These are phyloP conservation scores for Octopus bimaculoides DNA, from an alignment of 1,140 invertebrate species.

Conservation along the genomic window DNA sequence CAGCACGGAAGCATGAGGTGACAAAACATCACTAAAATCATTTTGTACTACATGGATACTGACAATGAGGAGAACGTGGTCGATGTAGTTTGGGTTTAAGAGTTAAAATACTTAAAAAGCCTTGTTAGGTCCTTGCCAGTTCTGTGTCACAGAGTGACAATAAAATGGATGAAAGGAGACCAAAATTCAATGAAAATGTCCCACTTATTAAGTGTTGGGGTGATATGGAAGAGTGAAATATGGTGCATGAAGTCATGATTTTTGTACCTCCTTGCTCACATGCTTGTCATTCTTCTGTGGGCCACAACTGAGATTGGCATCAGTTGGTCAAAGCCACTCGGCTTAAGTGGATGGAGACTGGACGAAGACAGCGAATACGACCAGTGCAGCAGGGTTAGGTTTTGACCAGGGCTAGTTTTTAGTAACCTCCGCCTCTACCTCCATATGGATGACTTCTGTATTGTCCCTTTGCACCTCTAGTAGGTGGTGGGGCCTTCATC, in stretches of 20 bases:
- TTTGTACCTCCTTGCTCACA: conserved; percentile 8
- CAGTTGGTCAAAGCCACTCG: not conserved
- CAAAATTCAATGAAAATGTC: conserved; percentile 10
- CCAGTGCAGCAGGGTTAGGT: conserved; percentile 3
- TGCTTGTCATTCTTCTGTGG: not conserved
- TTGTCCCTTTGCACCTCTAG: conserved; percentile 3
- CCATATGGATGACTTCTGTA: conserved; percentile 13
- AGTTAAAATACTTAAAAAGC: conserved; percentile 8
- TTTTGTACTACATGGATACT: conserved; percentile 11
- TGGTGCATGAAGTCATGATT: conserved; percentile 10
- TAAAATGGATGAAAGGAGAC: conserved; percentile 10
- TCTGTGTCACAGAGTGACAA: not conserved
- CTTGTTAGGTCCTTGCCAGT: conserved; percentile 8
- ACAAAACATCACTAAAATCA: conserved; percentile 7
- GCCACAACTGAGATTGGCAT: conserved; percentile 6
- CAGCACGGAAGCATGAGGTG: conserved; percentile 9
- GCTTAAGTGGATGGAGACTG: not conserved
- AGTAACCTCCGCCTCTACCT: conserved; percentile 6
- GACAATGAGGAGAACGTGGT: conserved; percentile 6
- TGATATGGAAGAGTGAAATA: conserved; percentile 1
- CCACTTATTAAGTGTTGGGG: conserved; percentile 9
- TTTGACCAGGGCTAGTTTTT: not conserved
- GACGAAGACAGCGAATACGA: conserved; percentile 5
- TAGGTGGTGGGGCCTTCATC: conserved; percentile 9
- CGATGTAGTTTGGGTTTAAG: conserved; percentile 1